phyloP scores from a whole-genome alignment of 2,888 invertebrate species.

The Pardosa pseudoannulata region DNA sequence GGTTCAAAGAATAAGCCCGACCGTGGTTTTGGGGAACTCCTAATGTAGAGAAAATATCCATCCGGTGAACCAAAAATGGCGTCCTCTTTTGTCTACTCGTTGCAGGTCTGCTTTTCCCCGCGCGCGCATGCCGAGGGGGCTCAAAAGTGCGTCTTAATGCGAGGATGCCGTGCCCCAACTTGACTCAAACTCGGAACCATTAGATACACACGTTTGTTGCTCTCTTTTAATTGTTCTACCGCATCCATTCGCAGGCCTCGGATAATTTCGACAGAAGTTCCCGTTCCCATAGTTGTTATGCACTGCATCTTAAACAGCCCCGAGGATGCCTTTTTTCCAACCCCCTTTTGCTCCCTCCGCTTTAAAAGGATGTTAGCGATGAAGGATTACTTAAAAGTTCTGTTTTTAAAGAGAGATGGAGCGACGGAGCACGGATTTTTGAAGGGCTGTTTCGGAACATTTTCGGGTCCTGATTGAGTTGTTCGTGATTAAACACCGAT shows the following conservation, averaged over 20 bases:
- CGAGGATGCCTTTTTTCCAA: not conserved
- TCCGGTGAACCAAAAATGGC: constrained; percentile 34
- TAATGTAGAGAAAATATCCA: too few relatives aligned
- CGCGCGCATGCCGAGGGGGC: constrained; percentile 1
- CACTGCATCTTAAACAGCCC: not conserved
- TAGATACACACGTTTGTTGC: constrained; percentile 46
- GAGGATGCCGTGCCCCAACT: constrained; percentile 56
- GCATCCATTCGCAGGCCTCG: constrained; percentile 23
- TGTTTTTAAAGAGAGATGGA: not conserved
- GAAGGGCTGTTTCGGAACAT: not conserved
- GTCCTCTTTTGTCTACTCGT: too few relatives aligned
- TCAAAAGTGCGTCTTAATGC: constrained; percentile 55
- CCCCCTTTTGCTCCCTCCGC: not conserved
- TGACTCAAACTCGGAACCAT: constrained; percentile 64
- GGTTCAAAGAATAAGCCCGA: too few relatives aligned
- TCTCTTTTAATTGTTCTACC: constrained; percentile 60
- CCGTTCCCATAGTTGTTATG: constrained; percentile 38
- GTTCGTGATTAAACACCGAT: not conserved
- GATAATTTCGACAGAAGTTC: constrained; percentile 52
- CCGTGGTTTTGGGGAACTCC: too few relatives aligned
- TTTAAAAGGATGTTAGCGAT: not conserved
- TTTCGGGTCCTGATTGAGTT: not conserved
- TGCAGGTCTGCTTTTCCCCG: too few relatives aligned
- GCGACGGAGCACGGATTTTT: not conserved
- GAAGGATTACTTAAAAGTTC: not conserved